Evolutionary conservation across 2,797 vertebrate genomes (phyloP).

Genomic region (Pseudochaenichthys georgianus): DNA sequence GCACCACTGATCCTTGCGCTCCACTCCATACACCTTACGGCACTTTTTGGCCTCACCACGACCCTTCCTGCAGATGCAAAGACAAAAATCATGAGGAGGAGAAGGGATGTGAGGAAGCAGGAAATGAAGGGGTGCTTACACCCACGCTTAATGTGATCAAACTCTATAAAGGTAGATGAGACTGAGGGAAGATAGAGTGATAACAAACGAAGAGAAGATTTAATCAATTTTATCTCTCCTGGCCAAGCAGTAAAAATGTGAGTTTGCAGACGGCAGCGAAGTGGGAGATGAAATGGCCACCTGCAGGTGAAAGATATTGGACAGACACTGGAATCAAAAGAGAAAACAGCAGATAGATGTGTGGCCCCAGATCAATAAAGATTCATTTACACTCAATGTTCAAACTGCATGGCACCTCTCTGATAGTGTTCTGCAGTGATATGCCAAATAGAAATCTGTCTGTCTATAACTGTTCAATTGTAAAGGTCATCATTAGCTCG

Average conservation of each 20-base stretch:
- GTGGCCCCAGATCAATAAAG: not conserved
- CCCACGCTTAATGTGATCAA: not conserved
- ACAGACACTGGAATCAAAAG: not conserved
- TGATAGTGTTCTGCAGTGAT: not conserved
- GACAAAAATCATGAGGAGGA: not conserved
- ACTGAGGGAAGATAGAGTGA: constrained; percentile 5
- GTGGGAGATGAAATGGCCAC: constrained; percentile 8
- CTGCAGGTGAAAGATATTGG: not conserved
- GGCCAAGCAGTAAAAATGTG: constrained; percentile 1
- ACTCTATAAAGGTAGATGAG: constrained; percentile 1
- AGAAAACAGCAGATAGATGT: not conserved
- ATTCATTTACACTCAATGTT: not conserved
- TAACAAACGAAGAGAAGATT: constrained; percentile 24
- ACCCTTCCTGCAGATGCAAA: constrained; percentile 84
- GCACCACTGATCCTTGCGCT: constrained; percentile 94
- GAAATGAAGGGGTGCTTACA: not conserved
- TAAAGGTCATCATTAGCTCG: not conserved
- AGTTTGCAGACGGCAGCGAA: constrained; percentile 9
- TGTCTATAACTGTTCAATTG: not conserved
- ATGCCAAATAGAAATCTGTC: not conserved
- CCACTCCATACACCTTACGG: constrained; percentile 93
- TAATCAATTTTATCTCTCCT: constrained; percentile 20
- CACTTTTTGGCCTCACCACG: constrained; percentile 94
- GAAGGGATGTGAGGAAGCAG: not conserved
- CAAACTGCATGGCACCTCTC: not conserved